phyloP scores from a whole-genome alignment of 2,113 vertebrate species.

The Cinclus mexicanus region DNA sequence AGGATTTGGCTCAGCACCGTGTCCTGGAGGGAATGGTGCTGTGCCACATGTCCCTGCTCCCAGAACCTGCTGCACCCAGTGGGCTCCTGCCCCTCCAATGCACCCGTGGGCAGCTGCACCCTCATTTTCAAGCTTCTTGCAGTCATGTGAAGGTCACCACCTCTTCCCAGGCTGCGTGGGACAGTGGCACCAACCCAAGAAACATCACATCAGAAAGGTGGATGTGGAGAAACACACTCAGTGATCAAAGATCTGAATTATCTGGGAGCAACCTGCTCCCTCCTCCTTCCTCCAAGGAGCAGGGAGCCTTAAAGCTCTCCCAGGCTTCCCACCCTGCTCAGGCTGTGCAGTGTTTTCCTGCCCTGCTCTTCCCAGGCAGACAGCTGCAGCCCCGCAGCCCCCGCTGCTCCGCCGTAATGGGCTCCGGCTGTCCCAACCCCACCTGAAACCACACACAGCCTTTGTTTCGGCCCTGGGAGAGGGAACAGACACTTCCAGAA shows the following conservation, averaged over 20 bases:
- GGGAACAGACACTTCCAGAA: constrained; percentile 14
- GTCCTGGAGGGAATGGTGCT: rapidly evolving
- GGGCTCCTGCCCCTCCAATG: background rate
- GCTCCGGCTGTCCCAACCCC: constrained; percentile 1
- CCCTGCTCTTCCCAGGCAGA: background rate
- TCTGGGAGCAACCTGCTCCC: background rate
- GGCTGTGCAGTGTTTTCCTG: background rate
- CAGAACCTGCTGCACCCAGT: rapidly evolving
- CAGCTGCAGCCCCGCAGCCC: constrained; percentile 3
- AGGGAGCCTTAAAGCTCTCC: background rate
- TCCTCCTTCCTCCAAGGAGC: background rate
- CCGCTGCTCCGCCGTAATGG: background rate
- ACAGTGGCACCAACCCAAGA: background rate
- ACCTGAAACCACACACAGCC: constrained; percentile 67
- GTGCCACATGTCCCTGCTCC: rapidly evolving
- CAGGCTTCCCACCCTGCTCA: rapidly evolving
- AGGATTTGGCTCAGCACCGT: rapidly evolving
- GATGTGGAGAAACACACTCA: rapidly evolving
- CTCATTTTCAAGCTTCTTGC: background rate
- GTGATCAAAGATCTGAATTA: background rate
- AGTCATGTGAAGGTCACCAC: background rate
- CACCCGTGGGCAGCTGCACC: rapidly evolving
- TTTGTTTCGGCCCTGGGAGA: background rate
- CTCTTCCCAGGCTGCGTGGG: background rate
- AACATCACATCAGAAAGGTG: rapidly evolving